Evolutionary conservation across 1,140 invertebrate species (phyloP).

Genomic region (Laupala kohalensis): DNA sequence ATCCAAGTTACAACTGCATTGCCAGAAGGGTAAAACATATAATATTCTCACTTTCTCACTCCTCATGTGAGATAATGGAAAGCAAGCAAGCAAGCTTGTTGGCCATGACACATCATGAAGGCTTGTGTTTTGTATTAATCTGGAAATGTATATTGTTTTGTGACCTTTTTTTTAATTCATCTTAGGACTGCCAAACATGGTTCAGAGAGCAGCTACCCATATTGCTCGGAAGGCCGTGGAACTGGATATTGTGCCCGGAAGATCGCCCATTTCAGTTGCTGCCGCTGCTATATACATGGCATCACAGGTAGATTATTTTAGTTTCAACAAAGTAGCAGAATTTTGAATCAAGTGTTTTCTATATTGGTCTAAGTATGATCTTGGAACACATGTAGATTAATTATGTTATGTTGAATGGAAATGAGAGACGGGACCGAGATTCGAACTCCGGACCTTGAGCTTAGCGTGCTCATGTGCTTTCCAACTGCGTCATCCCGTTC

Average conservation of each 20-base stretch:
- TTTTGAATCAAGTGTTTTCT: too few species aligned
- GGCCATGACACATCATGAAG: background rate
- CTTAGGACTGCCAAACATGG: conserved; percentile 66
- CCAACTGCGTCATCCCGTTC: too few species aligned
- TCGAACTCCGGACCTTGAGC: too few species aligned
- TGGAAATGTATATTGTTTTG: background rate
- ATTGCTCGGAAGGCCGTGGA: conserved; percentile 95
- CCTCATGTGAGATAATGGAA: background rate
- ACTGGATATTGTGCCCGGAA: conserved; percentile 93
- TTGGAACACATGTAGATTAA: too few species aligned
- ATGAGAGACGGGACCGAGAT: too few species aligned
- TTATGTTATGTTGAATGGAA: too few species aligned
- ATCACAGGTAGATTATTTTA: conserved; percentile 52
- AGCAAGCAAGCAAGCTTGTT: background rate
- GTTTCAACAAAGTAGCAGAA: too few species aligned
- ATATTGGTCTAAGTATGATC: too few species aligned
- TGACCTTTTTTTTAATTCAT: conserved; percentile 6
- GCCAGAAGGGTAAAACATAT: too few species aligned
- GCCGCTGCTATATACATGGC: conserved; percentile 99
- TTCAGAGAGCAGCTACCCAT: conserved; percentile 90
- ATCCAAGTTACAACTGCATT: too few species aligned
- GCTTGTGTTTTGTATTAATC: background rate
- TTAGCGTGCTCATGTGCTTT: too few species aligned
- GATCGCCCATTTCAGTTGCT: conserved; percentile 96
- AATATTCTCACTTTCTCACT: too few species aligned